A percentile compares a stretch with the other conserved stretches of the same genome.
These are phyloP conservation scores for Amiota communis DNA, from an alignment of 2,888 invertebrate genomes.

Conservation along the genomic window DNA sequence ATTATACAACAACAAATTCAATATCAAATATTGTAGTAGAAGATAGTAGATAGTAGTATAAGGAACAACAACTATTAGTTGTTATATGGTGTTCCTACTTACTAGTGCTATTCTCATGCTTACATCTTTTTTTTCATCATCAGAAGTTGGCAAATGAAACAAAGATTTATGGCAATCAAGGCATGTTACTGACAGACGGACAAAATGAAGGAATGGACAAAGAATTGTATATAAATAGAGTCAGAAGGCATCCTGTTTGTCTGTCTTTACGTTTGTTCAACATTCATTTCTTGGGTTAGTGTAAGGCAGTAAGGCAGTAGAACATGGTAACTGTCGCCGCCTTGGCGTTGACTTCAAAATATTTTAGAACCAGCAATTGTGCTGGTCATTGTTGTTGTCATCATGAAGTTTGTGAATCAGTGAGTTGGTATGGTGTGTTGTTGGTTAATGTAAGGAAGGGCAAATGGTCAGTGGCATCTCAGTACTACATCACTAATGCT, in stretches of 20 bases:
- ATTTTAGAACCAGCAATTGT: background rate
- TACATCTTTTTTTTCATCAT: conserved; percentile 13
- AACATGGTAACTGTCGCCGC: background rate
- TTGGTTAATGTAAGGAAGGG: no score
- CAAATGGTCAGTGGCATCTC: background rate
- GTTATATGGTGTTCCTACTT: background rate
- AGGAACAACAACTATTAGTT: conserved; percentile 8
- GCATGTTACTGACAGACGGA: conserved; percentile 51
- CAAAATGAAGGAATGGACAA: no score
- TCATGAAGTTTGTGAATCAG: no score
- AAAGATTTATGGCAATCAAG: conserved; percentile 57
- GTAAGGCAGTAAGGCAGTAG: background rate
- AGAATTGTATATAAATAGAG: no score
- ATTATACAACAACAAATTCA: conserved; percentile 37
- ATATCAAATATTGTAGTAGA: background rate
- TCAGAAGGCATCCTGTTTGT: no score
- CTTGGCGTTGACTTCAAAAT: background rate
- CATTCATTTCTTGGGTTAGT: background rate
- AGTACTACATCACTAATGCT: background rate
- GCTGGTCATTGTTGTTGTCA: background rate
- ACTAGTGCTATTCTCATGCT: conserved; percentile 32
- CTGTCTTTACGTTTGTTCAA: background rate
- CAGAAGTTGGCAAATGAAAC: conserved; percentile 41
- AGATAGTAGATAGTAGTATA: background rate
- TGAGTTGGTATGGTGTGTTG: no score